Conservation (phyloP, 2,797 vertebrate genomes). For the Catamblyrhynchus diadema region DNA sequence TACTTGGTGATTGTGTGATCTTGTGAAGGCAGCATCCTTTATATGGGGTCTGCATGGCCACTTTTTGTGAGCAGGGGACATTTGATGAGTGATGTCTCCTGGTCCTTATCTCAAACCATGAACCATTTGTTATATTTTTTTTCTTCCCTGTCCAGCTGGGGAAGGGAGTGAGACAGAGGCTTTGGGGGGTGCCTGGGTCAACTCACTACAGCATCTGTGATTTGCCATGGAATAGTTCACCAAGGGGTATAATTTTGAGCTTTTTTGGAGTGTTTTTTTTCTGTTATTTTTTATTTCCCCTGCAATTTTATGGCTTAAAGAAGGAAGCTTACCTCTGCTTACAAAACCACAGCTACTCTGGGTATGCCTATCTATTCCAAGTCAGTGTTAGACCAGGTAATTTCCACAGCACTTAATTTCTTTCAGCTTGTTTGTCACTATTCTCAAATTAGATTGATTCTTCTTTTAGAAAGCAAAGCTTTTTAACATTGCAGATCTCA, state of each 20-base stretch:
- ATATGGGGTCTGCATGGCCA: neutral
- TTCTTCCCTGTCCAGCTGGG: neutral
- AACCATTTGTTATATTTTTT: neutral
- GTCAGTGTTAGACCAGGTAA: constrained; percentile 3
- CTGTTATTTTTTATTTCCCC: neutral
- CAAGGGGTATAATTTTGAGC: neutral
- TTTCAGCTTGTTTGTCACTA: constrained; percentile 44
- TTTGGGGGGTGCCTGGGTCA: neutral
- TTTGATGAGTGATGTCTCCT: neutral
- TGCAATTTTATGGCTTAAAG: neutral
- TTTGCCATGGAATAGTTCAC: neutral
- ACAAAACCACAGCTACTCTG: neutral
- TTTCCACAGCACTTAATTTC: constrained; percentile 50
- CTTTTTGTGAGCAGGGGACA: neutral
- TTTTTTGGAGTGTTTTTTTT: neutral
- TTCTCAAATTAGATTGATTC: constrained; percentile 69
- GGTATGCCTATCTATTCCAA: neutral
- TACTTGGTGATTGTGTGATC: neutral
- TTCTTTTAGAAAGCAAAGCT: constrained; percentile 56
- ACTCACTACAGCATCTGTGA: neutral
- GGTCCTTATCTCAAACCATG: neutral
- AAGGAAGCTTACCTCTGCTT: neutral
- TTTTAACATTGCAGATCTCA: constrained; percentile 69
- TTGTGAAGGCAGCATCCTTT: neutral
- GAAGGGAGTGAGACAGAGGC: too few species aligned